Base-by-base conservation (phyloP, 2,888 invertebrate species). In the Netelia fuscicornis region DNA sequence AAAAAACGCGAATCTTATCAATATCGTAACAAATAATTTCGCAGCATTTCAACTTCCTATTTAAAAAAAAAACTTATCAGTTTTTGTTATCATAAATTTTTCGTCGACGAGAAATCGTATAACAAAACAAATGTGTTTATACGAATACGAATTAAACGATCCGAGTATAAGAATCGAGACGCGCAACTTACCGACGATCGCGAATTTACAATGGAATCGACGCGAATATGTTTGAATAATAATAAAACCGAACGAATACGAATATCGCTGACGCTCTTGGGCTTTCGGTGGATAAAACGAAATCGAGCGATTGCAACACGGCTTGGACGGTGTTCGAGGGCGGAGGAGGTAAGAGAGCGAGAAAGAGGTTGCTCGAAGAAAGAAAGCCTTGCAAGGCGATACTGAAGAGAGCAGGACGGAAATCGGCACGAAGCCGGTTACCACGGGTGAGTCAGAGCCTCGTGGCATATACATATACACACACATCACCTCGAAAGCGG, bases 341-440 rank as follows among this genome's bases (percentile, higher is more conserved):
- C 58, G 58, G 64, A 67, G 60, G 72, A 13, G 48, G 70, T 72
- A 62, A 85, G 37, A 52, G 74, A 79, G 64, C 70, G 77, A 62
- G 74, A 74, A 44, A 56, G 70, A 72, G 67, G 67, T 30, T n/a
- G 54, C 17, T n/a, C 42, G 56, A 62, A 81, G 70, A 67, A 72
- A 81, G 81, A 84, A 77, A 74, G 70, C 37, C 64, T 56, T 68
- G 81, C 64, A 68, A 76, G 76, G 74, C 70, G 72, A 68, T 52
- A 56, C 81, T 75, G 62, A 78, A 56, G 67, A 74, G 68, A 81
- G 56, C 77, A 79, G 67, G 83, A 86, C 72, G 72, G 87, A 82
- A 85, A 65, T 84, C 77, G 84, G 77, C 77, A 74, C 81, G 74
- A 70, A 78, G 77, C 78, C 77, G 81, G 77, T 84, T 81, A 64